Evolutionary conservation across 2,113 vertebrate genomes (phyloP), one percentile per base, ranked within the genome.

Genomic region (Menidia beryllina): DNA sequence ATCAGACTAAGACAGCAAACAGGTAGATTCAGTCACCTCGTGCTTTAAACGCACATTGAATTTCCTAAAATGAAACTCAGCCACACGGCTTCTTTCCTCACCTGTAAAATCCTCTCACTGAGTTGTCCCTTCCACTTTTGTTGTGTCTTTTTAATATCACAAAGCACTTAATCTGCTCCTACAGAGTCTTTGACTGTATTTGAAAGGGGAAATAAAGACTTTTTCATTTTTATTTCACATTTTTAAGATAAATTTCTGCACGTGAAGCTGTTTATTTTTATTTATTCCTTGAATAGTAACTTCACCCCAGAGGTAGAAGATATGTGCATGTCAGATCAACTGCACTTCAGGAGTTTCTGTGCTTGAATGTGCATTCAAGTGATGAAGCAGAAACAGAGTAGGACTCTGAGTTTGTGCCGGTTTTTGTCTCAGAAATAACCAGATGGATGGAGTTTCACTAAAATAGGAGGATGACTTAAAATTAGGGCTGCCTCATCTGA

Each of bases 401-500:
- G 27, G 47, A 68, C 30, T 73, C 51, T 49, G 59, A 63, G 57
- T 70, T 38, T 34, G 73, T 64, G 76, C 56, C 60, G 53, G 75
- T 21, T 62, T 66, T 17, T n/a, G 50, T 65, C 61, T 74, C 54
- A 1, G 14, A 34, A 49, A 73, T 53, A 36, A 41, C 51, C 17
- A 49, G 72, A 64, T 0, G 12, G 55, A 55, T 77, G 19, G 30
- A 82, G 75, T 73, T 86, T 73, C 19, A 52, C 30, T 79, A 49
- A 63, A 55, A 66, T 71, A 43, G 49, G 66, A 79, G 58, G 69
- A 75, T 74, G 82, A 86, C 62, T 61, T 56, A 26, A 38, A 45
- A 52, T 75, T 41, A 1, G 36, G 41, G 53, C 47, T 59, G 47
- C 72, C 41, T 47, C 55, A 25, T 14, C 13, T 69, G 27, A 63